phyloP scores from a whole-genome alignment of 2,797 vertebrate genomes.

The Macrochelys suwanniensis region DNA sequence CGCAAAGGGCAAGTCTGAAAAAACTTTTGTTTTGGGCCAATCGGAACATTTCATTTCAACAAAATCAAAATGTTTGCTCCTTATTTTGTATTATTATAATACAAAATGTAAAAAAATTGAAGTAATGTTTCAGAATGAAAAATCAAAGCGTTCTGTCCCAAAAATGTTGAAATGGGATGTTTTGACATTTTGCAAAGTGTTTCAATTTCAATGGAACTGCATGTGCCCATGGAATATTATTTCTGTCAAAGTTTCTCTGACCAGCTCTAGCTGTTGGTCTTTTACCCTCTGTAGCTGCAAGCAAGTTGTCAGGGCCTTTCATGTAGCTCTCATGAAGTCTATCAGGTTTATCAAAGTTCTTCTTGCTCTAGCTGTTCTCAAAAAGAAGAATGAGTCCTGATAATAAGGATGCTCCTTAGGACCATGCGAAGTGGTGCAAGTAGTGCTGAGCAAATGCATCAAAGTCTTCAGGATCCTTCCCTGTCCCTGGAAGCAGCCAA shows the following conservation, averaged over 20 bases:
- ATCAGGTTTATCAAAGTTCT: neutral
- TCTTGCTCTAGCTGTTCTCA: no score
- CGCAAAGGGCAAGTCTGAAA: neutral
- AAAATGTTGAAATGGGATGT: neutral
- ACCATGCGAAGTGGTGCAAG: neutral
- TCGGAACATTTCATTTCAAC: neutral
- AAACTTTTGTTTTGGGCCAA: no score
- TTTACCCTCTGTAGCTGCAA: neutral
- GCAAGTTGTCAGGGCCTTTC: neutral
- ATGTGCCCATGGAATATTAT: neutral
- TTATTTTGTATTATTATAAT: neutral
- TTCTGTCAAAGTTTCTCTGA: neutral
- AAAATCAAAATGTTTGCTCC: neutral
- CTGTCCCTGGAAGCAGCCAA: neutral
- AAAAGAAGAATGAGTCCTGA: neutral
- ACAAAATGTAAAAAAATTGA: neutral
- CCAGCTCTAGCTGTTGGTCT: neutral
- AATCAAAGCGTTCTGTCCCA: neutral
- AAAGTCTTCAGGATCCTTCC: neutral
- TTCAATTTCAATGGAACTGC: neutral
- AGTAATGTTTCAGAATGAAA: neutral
- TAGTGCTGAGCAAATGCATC: neutral
- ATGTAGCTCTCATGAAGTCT: neutral
- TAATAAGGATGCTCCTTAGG: neutral
- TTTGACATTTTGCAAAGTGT: neutral